These are phyloP conservation scores for Dromiciops gliroides DNA, from an alignment of 2,113 vertebrate genomes.

Conservation along the genomic window DNA sequence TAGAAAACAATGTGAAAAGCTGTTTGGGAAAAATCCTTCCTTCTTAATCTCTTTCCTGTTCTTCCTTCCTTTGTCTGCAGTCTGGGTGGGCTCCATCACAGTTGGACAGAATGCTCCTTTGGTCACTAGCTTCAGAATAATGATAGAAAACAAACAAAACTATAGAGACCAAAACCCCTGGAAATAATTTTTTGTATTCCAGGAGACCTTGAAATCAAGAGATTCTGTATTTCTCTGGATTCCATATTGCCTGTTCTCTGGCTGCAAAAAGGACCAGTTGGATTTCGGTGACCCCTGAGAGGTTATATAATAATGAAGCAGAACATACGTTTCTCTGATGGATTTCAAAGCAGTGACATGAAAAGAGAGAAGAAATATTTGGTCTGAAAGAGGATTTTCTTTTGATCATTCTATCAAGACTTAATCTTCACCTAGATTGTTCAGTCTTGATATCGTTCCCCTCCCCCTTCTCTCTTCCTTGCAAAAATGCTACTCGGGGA, in stretches of 20 bases:
- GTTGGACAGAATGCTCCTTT: background rate
- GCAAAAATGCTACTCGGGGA: background rate
- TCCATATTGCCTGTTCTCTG: background rate
- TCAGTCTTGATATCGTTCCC: background rate
- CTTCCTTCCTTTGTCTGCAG: accelerated
- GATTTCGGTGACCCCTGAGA: background rate
- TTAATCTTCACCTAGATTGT: conserved; percentile 24
- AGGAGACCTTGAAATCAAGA: background rate
- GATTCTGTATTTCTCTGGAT: background rate
- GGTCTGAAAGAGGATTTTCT: background rate
- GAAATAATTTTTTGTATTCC: background rate
- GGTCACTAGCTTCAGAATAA: background rate
- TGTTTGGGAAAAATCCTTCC: background rate
- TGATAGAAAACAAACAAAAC: background rate
- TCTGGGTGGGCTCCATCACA: accelerated
- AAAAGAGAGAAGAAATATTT: conserved; percentile 44
- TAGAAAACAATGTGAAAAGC: background rate
- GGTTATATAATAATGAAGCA: background rate
- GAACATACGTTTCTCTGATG: conserved; percentile 36
- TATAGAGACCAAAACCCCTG: background rate
- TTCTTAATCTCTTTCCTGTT: background rate
- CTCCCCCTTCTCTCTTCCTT: conserved; percentile 2
- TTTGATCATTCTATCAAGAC: background rate
- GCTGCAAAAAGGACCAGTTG: background rate
- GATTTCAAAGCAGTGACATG: conserved; percentile 44